Evolutionary conservation across 2,797 vertebrate species (phyloP), one percentile per base, ranked within the genome.

Genomic region (Crypturellus tataupa): DNA sequence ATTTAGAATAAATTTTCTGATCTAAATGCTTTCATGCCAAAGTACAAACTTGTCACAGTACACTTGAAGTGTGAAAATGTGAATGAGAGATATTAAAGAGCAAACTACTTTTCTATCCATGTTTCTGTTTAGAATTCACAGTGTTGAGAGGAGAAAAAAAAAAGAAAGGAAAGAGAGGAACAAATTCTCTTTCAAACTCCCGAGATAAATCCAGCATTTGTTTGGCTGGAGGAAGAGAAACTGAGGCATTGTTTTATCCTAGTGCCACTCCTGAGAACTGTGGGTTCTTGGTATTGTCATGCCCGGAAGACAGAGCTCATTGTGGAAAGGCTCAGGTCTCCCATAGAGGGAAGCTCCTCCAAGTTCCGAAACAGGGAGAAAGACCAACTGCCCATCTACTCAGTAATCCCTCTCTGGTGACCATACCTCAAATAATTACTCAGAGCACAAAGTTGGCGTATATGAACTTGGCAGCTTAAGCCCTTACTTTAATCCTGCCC

Each of bases 1-100:
- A 90, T 81, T 96, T 95, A 63, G 51, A 89, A 62, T 33, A 91
- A 90, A 65, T 83, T 88, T 55, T 76, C 18, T 84, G 67, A 90
- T 86, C 77, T 23, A 59, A 51, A 89, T 49, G 44, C 67, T 62
- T 79, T 72, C 46, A 40, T 88, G 63, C 8, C n/a, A 9, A 87
- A 89, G 69, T 49, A 89, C 16, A 69, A 93, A 70, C 47, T 94
- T 89, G 71, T 82, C 78, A 92, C 23, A 56, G 37, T 79, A 63
- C 17, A 8, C 62, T 87, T 24, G 10, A 68, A 80, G 85, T 87
- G 89, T 87, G 79, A 96, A 93, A 93, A 5, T 64, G 37, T 68
- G 81, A 84, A 72, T 68, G 91, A 81, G 56, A 47, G 73, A 96
- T 91, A 77, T 8, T 23, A 33, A 81, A 68, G 70, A 91, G n/a